Percentiles rank a stretch among this genome's conserved stretches.
These are phyloP conservation scores for Thalassoma bifasciatum DNA, from an alignment of 2,113 vertebrate species.

Conservation along the genomic window DNA sequence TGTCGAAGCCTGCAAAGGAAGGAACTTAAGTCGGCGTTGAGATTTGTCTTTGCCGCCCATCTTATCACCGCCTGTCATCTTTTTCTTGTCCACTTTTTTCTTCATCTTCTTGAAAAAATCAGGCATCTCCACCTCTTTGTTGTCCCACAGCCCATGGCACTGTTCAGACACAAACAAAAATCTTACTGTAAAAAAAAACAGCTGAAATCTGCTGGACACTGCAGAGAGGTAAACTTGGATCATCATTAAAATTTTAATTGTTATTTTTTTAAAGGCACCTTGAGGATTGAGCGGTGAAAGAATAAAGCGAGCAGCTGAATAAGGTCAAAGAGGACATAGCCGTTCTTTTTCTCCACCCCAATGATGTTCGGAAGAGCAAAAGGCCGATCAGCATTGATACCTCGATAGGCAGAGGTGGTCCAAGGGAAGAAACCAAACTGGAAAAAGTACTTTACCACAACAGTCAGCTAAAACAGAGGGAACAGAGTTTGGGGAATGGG, in stretches of 20 bases:
- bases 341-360: slow-evolving; percentile 83
- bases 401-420: slow-evolving; percentile 80
- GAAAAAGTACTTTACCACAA: slow-evolving; percentile 86
- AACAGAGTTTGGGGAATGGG: background rate
- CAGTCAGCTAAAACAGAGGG: slow-evolving; percentile 77
- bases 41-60: slow-evolving; percentile 22
- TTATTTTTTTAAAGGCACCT: slow-evolving; percentile 62
- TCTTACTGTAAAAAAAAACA: background rate
- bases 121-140: slow-evolving; percentile 81
- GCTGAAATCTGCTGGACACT: background rate
- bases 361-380: slow-evolving; percentile 82
- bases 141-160: slow-evolving; percentile 87
- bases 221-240: background rate
- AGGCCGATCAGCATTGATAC: slow-evolving; percentile 80
- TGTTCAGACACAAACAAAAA: slow-evolving; percentile 42
- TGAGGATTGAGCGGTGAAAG: slow-evolving; percentile 81
- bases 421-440: slow-evolving; percentile 88
- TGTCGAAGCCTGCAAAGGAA: slow-evolving; percentile 76
- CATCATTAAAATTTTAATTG: background rate
- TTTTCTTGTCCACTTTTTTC: slow-evolving; percentile 80
- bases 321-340: slow-evolving; percentile 77
- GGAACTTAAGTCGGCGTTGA: slow-evolving; percentile 64
- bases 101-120: slow-evolving; percentile 83
- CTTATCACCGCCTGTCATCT: slow-evolving; percentile 63
- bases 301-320: slow-evolving; percentile 82